Conservation (phyloP, 2,888 invertebrate species). For the Caenorhabditis sp. region DNA sequence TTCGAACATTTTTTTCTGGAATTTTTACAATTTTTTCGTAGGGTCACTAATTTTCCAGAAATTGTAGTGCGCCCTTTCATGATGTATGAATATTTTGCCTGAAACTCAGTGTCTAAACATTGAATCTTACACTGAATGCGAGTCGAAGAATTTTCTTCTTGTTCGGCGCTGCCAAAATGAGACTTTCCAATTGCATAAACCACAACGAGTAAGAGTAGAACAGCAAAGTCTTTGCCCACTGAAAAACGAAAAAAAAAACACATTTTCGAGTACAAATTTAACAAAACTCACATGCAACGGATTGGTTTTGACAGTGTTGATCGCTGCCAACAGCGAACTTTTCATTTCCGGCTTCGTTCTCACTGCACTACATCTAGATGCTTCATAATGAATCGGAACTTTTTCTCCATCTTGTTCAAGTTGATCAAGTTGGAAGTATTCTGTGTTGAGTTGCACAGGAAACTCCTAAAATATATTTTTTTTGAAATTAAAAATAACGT, state of each 20-base stretch:
- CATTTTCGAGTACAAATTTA: background rate
- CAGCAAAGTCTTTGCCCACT: slow-evolving; percentile 71
- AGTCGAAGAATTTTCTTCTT: slow-evolving; percentile 80
- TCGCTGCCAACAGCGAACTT: slow-evolving; percentile 58
- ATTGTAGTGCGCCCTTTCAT: too few species aligned
- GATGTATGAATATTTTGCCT: too few species aligned
- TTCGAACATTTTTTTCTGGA: too few species aligned
- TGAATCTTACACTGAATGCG: slow-evolving; percentile 58
- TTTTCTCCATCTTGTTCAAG: slow-evolving; percentile 45
- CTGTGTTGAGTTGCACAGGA: slow-evolving; percentile 55
- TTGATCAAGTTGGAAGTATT: slow-evolving; percentile 63
- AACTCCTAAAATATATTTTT: slow-evolving; percentile 44
- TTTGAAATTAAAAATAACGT: too few species aligned
- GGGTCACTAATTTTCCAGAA: too few species aligned
- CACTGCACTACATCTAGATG: slow-evolving; percentile 52
- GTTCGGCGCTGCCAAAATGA: slow-evolving; percentile 76
- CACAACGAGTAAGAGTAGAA: slow-evolving; percentile 80
- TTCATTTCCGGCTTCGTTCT: slow-evolving; percentile 65
- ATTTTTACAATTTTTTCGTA: too few species aligned
- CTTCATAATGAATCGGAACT: slow-evolving; percentile 48
- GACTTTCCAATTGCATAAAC: slow-evolving; percentile 91
- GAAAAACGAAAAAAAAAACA: slow-evolving; percentile 9
- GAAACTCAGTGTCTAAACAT: background rate
- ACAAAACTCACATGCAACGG: slow-evolving; percentile 31
- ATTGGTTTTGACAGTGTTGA: slow-evolving; percentile 51